phyloP scores from a whole-genome alignment of 2,797 vertebrate species.

The Melopsittacus undulatus region DNA sequence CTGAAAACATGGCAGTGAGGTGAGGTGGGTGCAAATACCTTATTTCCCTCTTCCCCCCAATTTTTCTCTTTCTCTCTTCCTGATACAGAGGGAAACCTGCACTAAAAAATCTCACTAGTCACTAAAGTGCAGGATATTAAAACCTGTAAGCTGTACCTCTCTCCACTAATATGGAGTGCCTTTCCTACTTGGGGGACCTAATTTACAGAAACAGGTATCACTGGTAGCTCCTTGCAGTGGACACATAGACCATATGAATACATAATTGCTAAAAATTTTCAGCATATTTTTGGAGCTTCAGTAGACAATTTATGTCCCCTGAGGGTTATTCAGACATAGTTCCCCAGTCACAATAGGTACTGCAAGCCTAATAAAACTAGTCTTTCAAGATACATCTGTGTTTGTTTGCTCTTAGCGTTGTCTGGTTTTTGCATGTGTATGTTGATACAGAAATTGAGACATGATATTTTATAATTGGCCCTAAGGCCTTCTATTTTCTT shows the following conservation, averaged over 20 bases:
- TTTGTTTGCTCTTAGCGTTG: conserved; percentile 24
- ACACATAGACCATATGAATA: not conserved
- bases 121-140: not conserved
- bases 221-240: not conserved
- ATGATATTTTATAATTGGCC: conserved; percentile 13
- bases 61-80: not conserved
- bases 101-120: not conserved
- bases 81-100: not conserved
- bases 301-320: not conserved
- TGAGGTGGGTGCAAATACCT: not conserved
- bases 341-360: not conserved
- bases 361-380: not conserved
- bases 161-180: not conserved
- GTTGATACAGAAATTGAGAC: not conserved
- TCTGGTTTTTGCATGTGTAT: not conserved
- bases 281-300: not conserved
- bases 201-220: not conserved
- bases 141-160: not conserved
- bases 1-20: not conserved
- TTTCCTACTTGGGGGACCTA: not conserved
- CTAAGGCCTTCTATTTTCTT: not conserved
- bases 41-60: accelerated
- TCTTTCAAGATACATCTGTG: conserved; percentile 4
- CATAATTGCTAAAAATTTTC: not conserved
- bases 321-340: not conserved